phyloP scores from a whole-genome alignment of 2,797 vertebrate genomes.

The Arctocebus calabarensis region DNA sequence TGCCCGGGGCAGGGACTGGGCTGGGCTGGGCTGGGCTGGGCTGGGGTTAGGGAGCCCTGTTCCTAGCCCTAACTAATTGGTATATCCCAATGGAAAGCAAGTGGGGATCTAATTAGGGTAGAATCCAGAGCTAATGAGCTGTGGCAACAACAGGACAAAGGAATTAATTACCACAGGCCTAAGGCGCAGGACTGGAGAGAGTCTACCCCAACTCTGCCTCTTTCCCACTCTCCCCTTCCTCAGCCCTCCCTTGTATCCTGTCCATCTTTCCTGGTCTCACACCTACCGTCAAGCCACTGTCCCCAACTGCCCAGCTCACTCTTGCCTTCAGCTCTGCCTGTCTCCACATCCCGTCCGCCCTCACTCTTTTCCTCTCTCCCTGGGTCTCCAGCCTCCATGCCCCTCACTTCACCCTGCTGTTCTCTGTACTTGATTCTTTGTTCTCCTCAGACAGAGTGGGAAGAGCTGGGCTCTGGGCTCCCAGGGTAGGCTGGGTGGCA shows the following conservation, averaged over 20 bases:
- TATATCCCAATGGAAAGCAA: not conserved
- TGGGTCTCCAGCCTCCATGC: not conserved
- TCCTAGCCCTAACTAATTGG: not conserved
- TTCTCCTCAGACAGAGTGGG: not conserved
- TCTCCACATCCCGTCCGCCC: not conserved
- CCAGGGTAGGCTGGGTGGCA: not conserved
- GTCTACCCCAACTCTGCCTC: not conserved
- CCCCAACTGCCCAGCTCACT: rapidly evolving
- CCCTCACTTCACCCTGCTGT: not conserved
- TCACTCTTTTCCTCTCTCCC: not conserved
- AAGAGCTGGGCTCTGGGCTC: not conserved
- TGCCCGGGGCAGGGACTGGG: not conserved
- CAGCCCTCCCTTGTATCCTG: too few species aligned
- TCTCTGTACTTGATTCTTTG: not conserved
- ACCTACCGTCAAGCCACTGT: not conserved
- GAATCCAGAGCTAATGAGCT: not conserved
- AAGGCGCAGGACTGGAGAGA: not conserved
- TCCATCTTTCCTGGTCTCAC: rapidly evolving
- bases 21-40: not conserved
- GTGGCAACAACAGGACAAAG: not conserved
- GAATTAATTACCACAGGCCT: not conserved
- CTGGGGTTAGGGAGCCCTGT: not conserved
- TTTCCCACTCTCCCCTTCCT: too few species aligned
- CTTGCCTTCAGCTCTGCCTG: rapidly evolving
- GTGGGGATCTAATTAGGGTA: not conserved